A percentile compares a stretch with the other conserved stretches of the same genome.
phyloP scores from a whole-genome alignment of 2,888 invertebrate genomes.

The Heliconius aoede region DNA sequence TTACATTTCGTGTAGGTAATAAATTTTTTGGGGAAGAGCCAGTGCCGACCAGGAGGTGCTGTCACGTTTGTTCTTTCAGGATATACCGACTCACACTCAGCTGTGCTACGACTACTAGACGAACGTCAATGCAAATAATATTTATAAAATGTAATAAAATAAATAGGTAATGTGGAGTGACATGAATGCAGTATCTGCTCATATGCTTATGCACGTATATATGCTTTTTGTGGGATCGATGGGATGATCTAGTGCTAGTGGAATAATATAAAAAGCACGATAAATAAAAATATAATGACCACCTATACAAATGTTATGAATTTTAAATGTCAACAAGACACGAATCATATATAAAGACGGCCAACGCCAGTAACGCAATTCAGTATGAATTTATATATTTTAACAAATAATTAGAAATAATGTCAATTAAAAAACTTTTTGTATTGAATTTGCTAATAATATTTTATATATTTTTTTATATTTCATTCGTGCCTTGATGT shows the following conservation, averaged over 20 bases:
- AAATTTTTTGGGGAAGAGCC: constrained; percentile 53
- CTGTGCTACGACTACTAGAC: neutral
- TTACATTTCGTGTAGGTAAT: constrained; percentile 39
- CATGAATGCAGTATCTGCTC: neutral
- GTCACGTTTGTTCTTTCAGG: constrained; percentile 6
- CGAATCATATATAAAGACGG: neutral
- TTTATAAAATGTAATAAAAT: neutral
- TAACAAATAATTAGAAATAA: neutral
- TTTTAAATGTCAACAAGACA: constrained; percentile 6
- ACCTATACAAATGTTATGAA: neutral
- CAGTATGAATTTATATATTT: neutral
- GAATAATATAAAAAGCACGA: constrained; percentile 8
- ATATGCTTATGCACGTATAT: neutral
- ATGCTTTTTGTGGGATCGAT: neutral
- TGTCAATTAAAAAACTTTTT: neutral
- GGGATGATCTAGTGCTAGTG: neutral
- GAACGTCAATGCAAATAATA: neutral
- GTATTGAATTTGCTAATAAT: too few relatives aligned
- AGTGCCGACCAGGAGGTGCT: constrained; percentile 57
- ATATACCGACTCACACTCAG: constrained; percentile 2
- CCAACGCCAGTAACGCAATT: neutral
- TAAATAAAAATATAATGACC: neutral
- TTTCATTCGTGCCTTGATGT: constrained; percentile 9
- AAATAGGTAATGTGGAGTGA: neutral
- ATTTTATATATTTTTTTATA: too few relatives aligned